Conservation (phyloP, 2,888 invertebrate genomes). For the Caenorhabditis parvicauda region DNA sequence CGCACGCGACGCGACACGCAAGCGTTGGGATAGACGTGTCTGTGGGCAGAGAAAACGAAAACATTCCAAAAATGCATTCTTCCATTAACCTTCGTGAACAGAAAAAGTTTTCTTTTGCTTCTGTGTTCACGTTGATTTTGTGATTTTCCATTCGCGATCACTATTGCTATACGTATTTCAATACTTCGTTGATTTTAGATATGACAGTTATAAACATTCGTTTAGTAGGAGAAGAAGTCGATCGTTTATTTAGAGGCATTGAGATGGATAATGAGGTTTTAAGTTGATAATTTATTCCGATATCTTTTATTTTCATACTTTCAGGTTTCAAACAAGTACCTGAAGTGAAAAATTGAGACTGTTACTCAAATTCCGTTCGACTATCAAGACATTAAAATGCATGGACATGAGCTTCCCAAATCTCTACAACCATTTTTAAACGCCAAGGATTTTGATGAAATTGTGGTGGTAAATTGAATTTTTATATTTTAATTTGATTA, state of each 20-base stretch:
- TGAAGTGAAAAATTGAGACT: constrained; percentile 13
- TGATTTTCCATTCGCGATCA: no score
- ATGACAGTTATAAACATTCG: constrained; percentile 8
- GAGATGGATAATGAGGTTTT: constrained; percentile 13
- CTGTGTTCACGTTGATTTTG: no score
- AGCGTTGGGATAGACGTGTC: no score
- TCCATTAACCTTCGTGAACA: no score
- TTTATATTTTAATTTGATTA: constrained; percentile 21
- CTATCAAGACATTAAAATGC: constrained; percentile 21
- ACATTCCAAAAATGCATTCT: no score
- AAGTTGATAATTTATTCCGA: constrained; percentile 9
- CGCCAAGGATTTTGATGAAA: constrained; percentile 16
- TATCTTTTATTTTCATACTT: constrained; percentile 9
- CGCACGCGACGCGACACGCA: no score
- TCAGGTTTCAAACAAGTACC: constrained; percentile 22
- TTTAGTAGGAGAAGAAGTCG: constrained; percentile 13
- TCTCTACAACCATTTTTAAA: constrained; percentile 13
- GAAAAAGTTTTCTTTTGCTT: no score
- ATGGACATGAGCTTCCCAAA: constrained; percentile 11
- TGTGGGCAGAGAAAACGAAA: no score
- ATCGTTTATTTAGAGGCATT: constrained; percentile 13
- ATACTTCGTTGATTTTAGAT: constrained; percentile 11
- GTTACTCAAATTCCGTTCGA: constrained; percentile 15
- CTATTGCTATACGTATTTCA: no score
- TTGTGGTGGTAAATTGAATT: constrained; percentile 32